These are phyloP conservation scores for Psilopsiagon aurifrons DNA, from an alignment of 2,113 vertebrate species.

Conservation along the genomic window DNA sequence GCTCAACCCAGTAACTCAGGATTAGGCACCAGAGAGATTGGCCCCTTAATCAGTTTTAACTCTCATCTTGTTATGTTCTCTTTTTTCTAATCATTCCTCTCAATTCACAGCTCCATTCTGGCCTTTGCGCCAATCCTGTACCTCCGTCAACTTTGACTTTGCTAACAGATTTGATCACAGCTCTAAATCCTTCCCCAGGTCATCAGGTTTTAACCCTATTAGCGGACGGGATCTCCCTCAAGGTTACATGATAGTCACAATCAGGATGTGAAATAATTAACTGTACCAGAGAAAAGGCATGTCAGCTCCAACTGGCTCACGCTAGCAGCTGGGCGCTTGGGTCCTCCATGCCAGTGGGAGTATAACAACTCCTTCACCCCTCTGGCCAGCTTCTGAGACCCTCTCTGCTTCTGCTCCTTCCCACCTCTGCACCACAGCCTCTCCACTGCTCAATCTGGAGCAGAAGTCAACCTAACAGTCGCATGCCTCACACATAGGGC, in stretches of 20 bases:
- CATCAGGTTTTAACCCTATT: slow-evolving; percentile 39
- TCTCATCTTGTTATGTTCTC: slow-evolving; percentile 22
- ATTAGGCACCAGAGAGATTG: slow-evolving; percentile 34
- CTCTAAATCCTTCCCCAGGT: slow-evolving; percentile 37
- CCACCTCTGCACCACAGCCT: neutral
- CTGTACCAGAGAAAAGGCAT: neutral
- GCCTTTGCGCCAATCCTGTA: slow-evolving; percentile 34
- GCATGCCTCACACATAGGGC: neutral
- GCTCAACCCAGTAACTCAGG: slow-evolving; percentile 2
- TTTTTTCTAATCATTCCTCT: slow-evolving; percentile 25
- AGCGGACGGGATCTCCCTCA: neutral
- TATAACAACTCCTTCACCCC: neutral
- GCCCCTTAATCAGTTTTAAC: slow-evolving; percentile 59
- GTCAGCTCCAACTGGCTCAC: neutral
- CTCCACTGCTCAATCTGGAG: neutral
- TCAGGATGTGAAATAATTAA: neutral
- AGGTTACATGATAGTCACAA: neutral
- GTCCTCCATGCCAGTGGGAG: neutral
- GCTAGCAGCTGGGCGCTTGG: neutral
- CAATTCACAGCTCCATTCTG: slow-evolving; percentile 46
- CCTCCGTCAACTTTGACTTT: slow-evolving; percentile 1
- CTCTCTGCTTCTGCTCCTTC: neutral
- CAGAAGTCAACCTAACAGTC: neutral
- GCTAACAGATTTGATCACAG: slow-evolving; percentile 20
- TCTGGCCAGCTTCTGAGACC: neutral